phyloP scores from a whole-genome alignment of 2,113 vertebrate species.

The Callionymus lyra region DNA sequence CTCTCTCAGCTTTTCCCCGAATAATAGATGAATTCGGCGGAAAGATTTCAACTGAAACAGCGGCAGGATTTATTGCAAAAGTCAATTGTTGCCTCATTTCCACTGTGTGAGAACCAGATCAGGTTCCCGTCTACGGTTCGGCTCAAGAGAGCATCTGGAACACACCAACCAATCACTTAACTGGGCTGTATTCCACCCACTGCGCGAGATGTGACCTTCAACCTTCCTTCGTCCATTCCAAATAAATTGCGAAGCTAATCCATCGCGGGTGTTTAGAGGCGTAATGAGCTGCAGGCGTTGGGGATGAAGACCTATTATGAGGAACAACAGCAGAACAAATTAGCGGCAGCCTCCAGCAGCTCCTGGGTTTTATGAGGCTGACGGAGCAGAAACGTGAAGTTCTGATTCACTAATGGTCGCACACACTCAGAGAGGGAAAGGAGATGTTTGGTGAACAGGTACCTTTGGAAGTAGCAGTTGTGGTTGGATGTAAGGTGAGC shows the following conservation, averaged over 20 bases:
- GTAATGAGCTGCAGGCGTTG: conserved; percentile 27
- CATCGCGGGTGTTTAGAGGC: conserved; percentile 15
- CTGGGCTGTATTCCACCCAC: conserved; percentile 21
- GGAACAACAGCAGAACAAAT: conserved; percentile 27
- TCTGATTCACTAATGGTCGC: conserved; percentile 5
- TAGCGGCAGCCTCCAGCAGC: conserved; percentile 11
- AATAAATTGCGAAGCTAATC: conserved; percentile 12
- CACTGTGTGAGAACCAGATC: too few species aligned
- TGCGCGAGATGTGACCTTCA: conserved; percentile 11
- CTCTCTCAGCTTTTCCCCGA: too few species aligned
- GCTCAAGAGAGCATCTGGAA: too few species aligned
- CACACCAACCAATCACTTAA: conserved; percentile 14
- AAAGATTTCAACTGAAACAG: too few species aligned
- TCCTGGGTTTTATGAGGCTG: conserved; percentile 31
- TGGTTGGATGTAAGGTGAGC: conserved; percentile 11
- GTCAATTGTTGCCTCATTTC: too few species aligned
- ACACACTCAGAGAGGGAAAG: conserved; percentile 17
- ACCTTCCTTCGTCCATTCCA: conserved; percentile 29
- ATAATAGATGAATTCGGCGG: too few species aligned
- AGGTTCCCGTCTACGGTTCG: too few species aligned
- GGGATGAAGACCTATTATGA: conserved; percentile 25
- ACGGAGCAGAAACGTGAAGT: conserved; percentile 20
- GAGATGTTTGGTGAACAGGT: conserved; percentile 13
- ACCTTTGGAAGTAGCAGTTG: background rate
- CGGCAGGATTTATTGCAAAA: too few species aligned